Evolutionary conservation across 2,888 invertebrate genomes (phyloP).

Genomic region (Apocheima hispidaria): DNA sequence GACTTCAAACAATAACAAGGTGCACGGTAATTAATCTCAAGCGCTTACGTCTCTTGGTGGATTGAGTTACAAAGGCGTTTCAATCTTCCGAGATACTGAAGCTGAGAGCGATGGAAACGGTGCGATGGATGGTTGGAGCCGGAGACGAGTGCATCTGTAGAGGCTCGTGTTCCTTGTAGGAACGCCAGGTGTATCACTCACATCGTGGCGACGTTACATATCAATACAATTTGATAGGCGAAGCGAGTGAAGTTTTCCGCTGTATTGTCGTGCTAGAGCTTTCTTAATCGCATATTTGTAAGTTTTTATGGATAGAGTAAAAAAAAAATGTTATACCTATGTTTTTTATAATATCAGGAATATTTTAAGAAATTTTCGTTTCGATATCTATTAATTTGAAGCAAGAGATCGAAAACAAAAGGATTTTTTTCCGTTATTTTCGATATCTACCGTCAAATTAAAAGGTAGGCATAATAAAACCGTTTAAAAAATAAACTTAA

Average conservation of each 20-base stretch:
- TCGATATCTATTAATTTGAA: too few relatives aligned
- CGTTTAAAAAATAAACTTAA: too few relatives aligned
- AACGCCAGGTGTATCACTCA: background rate
- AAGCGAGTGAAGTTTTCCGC: background rate
- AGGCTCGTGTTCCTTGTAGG: background rate
- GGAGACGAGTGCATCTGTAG: background rate
- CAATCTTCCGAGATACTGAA: slow-evolving; percentile 7
- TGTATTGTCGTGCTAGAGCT: too few relatives aligned
- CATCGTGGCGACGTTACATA: background rate
- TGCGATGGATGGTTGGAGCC: background rate
- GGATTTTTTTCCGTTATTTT: too few relatives aligned
- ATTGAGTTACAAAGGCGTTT: slow-evolving; percentile 4
- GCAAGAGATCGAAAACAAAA: too few relatives aligned
- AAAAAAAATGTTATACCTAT: too few relatives aligned
- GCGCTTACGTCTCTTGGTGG: slow-evolving; percentile 1
- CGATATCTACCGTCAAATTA: too few relatives aligned
- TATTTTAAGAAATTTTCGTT: too few relatives aligned
- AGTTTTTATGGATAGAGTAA: too few relatives aligned
- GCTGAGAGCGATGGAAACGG: background rate
- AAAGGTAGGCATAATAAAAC: too few relatives aligned
- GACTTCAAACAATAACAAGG: slow-evolving; percentile 22
- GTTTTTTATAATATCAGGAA: too few relatives aligned
- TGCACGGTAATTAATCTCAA: slow-evolving; percentile 9
- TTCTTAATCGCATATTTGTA: too few relatives aligned
- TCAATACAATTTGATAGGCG: background rate